These are phyloP conservation scores for Lutjanus erythropterus DNA, from an alignment of 2,113 vertebrate species.

Conservation along the genomic window DNA sequence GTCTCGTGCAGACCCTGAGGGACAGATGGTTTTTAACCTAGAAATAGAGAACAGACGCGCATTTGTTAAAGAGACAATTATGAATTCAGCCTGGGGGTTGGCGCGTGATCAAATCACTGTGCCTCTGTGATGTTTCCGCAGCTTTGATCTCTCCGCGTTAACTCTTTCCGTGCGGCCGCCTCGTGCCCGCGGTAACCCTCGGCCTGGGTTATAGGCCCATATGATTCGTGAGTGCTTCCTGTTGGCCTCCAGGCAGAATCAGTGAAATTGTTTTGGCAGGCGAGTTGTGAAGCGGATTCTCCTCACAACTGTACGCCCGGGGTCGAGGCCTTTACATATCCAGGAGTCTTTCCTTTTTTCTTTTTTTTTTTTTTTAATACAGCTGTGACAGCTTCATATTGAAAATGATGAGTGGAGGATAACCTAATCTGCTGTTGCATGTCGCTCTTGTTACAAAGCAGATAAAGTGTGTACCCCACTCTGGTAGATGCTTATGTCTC, in stretches of 20 bases:
- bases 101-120: constrained; percentile 62
- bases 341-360: background rate
- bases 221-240: constrained; percentile 56
- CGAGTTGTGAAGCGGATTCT: constrained; percentile 53
- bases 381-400: constrained; percentile 10
- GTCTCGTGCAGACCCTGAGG: constrained; percentile 2
- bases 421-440: constrained; percentile 5
- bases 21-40: constrained; percentile 57
- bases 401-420: background rate
- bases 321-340: constrained; percentile 36
- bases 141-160: constrained; percentile 73
- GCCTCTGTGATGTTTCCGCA: constrained; percentile 70
- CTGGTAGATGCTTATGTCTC: background rate
- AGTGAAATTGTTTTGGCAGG: constrained; percentile 70
- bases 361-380: background rate
- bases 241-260: constrained; percentile 51
- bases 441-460: background rate
- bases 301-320: constrained; percentile 30
- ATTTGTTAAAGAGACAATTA: constrained; percentile 71
- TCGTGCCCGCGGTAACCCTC: constrained; percentile 26
- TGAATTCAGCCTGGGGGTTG: constrained; percentile 63
- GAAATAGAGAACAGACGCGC: constrained; percentile 56
- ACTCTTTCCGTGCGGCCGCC: constrained; percentile 57
- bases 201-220: constrained; percentile 24
- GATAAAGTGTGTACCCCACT: background rate